These are phyloP conservation scores for Rhodinocichla rosea DNA, from an alignment of 2,113 vertebrate genomes.

Conservation along the genomic window DNA sequence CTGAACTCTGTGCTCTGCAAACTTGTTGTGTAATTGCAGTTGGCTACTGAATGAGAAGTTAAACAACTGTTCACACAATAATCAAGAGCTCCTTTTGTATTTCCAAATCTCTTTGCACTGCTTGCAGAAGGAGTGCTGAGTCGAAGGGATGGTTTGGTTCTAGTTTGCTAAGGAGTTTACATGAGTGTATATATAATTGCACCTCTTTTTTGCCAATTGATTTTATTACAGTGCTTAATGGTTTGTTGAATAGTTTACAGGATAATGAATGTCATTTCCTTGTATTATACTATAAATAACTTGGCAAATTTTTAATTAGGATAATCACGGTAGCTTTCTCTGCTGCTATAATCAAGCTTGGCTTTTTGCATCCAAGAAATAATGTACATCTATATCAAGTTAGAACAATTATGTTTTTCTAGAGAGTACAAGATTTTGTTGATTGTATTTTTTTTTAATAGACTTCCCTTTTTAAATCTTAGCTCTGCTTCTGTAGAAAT, in stretches of 20 bases:
- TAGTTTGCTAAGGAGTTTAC: conserved; percentile 50
- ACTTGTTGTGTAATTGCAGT: not conserved
- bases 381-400: conserved; percentile 18
- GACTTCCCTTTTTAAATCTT: not conserved
- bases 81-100: not conserved
- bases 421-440: conserved; percentile 12
- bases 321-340: conserved; percentile 59
- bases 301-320: conserved; percentile 68
- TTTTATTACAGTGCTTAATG: conserved; percentile 74
- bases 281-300: conserved; percentile 73
- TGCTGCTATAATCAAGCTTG: conserved; percentile 39
- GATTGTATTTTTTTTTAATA: not conserved
- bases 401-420: conserved; percentile 38
- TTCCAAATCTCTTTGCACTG: conserved; percentile 1
- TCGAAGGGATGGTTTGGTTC: conserved; percentile 40
- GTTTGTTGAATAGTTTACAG: conserved; percentile 70
- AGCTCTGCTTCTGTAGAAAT: not conserved
- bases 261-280: conserved; percentile 72
- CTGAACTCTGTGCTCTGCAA: not conserved
- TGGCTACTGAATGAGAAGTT: not conserved
- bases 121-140: not conserved
- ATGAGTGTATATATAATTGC: conserved; percentile 66
- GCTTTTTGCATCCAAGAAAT: conserved; percentile 34
- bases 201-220: conserved; percentile 67
- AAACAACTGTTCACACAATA: not conserved